Evolutionary conservation across 2,113 vertebrate species (phyloP).

Genomic region (Oryzias melastigma): DNA sequence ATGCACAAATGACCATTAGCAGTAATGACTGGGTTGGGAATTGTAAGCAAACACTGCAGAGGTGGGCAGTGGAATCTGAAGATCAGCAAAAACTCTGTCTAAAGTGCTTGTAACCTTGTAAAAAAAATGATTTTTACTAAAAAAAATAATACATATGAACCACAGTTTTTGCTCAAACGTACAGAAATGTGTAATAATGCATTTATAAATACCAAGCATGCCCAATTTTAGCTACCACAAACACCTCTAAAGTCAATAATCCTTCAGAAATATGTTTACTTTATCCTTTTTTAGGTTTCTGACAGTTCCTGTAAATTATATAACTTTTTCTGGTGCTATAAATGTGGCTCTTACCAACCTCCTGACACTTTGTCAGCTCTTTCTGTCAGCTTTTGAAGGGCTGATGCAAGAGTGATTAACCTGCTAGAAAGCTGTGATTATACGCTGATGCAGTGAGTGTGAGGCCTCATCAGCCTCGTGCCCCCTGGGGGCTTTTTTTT

Average conservation of each 20-base stretch:
- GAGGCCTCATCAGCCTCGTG: constrained; percentile 22
- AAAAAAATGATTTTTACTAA: neutral
- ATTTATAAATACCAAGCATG: too few species aligned
- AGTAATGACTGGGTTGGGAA: constrained; percentile 22
- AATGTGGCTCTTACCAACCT: constrained; percentile 10
- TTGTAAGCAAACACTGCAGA: constrained; percentile 19
- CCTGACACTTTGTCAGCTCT: constrained; percentile 1
- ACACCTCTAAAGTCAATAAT: neutral
- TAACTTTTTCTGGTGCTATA: constrained; percentile 14
- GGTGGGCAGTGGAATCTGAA: constrained; percentile 12
- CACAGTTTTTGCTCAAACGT: neutral
- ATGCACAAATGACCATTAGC: constrained; percentile 25
- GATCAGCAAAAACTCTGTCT: constrained; percentile 3
- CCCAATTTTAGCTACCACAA: neutral
- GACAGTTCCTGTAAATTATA: constrained; percentile 17
- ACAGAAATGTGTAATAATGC: too few species aligned
- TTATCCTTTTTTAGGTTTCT: neutral
- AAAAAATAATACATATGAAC: neutral
- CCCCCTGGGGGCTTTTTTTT: neutral
- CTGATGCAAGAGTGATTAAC: constrained; percentile 31
- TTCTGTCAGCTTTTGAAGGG: constrained; percentile 24
- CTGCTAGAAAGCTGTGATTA: constrained; percentile 32
- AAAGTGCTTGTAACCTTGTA: neutral
- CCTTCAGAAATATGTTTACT: neutral
- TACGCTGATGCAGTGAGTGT: constrained; percentile 26